Evolutionary conservation across 1,140 invertebrate genomes (phyloP).

Genomic region (Sipha flava): DNA sequence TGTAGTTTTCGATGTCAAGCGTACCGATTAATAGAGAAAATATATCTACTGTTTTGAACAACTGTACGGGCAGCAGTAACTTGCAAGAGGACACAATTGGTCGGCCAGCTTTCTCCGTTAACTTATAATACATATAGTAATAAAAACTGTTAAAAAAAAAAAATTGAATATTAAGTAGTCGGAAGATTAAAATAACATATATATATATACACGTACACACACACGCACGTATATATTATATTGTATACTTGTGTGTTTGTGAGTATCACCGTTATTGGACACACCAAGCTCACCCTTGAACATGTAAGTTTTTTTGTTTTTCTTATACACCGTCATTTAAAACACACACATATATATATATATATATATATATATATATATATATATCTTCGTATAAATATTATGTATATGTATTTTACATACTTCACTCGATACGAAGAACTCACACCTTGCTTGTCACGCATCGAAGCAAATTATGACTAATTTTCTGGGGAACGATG

Average conservation of each 20-base stretch:
- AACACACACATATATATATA: not conserved
- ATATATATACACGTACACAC: not conserved
- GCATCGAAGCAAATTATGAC: conserved; percentile 32
- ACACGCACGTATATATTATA: not conserved
- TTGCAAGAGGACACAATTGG: not conserved
- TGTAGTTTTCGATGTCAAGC: too few relatives aligned
- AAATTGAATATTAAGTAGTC: not conserved
- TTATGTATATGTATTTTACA: not conserved
- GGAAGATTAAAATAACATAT: not conserved
- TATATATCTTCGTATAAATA: not conserved
- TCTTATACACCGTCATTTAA: not conserved
- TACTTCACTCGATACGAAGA: conserved; percentile 15
- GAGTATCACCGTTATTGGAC: conserved; percentile 9
- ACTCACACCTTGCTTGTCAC: conserved; percentile 29
- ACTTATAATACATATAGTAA: not conserved
- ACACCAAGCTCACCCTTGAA: not conserved
- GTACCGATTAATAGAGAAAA: not conserved
- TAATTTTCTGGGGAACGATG: not conserved
- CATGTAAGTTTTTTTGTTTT: conserved; percentile 7
- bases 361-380: not conserved
- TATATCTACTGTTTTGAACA: not conserved
- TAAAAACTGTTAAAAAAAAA: not conserved
- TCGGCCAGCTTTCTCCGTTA: not conserved
- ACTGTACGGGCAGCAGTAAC: not conserved
- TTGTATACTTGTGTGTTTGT: not conserved